phyloP scores from a whole-genome alignment of 2,797 vertebrate genomes.

The Astyanax mexicanus region DNA sequence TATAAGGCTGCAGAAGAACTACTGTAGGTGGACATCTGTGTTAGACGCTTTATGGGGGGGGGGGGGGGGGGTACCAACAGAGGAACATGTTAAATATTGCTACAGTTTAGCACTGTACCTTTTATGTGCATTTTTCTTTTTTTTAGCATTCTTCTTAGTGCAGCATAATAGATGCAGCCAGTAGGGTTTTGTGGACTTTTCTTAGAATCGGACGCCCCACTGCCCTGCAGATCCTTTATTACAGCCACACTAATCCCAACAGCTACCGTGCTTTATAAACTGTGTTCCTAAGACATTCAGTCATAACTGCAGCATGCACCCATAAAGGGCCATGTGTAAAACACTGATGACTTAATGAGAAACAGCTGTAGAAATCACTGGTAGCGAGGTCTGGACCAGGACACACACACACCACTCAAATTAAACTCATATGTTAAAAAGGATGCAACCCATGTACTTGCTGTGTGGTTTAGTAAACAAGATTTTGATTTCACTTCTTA shows the following conservation, averaged over 20 bases:
- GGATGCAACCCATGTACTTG: no score
- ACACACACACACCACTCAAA: not conserved
- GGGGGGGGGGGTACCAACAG: not conserved
- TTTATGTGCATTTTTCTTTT: not conserved
- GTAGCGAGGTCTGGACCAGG: conserved; percentile 8
- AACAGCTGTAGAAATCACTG: conserved; percentile 31
- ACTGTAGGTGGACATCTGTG: no score
- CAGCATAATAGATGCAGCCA: not conserved
- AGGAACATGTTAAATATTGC: not conserved
- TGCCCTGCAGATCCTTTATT: conserved; percentile 14
- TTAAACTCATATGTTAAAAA: not conserved
- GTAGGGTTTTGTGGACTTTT: not conserved
- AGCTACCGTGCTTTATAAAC: conserved; percentile 6
- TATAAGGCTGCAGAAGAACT: not conserved
- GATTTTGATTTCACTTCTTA: not conserved
- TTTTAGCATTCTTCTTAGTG: conserved; percentile 1
- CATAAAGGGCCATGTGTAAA: conserved; percentile 42
- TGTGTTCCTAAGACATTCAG: conserved; percentile 17
- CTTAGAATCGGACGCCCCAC: not conserved
- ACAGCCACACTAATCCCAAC: not conserved
- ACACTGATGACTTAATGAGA: conserved; percentile 31
- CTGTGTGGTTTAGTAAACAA: not conserved
- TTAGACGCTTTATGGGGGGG: no score
- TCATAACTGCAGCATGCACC: not conserved
- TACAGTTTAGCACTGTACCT: not conserved